Base-by-base conservation (phyloP, 2,888 invertebrate genomes). In the Sminthurides aquaticus region DNA sequence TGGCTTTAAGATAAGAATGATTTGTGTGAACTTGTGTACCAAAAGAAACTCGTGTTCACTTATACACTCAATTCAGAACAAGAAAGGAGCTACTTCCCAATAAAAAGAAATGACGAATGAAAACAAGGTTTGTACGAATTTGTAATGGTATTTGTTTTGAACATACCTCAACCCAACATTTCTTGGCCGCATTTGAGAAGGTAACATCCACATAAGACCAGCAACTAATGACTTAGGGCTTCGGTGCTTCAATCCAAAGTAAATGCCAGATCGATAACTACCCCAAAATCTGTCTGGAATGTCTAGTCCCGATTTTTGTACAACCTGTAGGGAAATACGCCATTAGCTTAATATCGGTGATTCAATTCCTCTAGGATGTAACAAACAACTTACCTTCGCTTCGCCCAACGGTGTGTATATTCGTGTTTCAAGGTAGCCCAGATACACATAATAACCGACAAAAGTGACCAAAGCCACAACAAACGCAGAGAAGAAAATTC, bases 201-300 rank as follows among this genome's bases (percentile, higher is more conserved):
- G 89, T 69, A 89, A 86, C 77, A 97, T 93, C 98, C 97, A 98
- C 95, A 98, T 96, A 25, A 97, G 80, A 0, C 99, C 99, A 76
- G 92, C 88, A 0, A 95, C 87, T 0, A 95, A 84, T 0, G 97
- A 95, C 62, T 87, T 81, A 0, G 93, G 90, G 77, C 91, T 91
- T 62, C 97, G 81, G 0, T 91, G 92, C 80, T 94, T 92, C 77
- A 99, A 80, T 0, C 95, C 96, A 78, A 96, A 82, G 79, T 96
- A 96, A 1, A 87, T 84, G 0, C 91, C 89, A 0, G 95, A 87
- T 26, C 95, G 77, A 78, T 97, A 98, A 0, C 90, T 87, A 8
- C 98, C 98, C 99, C 99, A 99, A 79, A 88, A 93, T 52, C 87
- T 83, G 15, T 89, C 87, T 0, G 88, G 86, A 1, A 88, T 84